Percentiles rank a stretch among this genome's conserved stretches.
Evolutionary conservation across 2,797 vertebrate genomes (phyloP).

Genomic region (Leuciscus waleckii): DNA sequence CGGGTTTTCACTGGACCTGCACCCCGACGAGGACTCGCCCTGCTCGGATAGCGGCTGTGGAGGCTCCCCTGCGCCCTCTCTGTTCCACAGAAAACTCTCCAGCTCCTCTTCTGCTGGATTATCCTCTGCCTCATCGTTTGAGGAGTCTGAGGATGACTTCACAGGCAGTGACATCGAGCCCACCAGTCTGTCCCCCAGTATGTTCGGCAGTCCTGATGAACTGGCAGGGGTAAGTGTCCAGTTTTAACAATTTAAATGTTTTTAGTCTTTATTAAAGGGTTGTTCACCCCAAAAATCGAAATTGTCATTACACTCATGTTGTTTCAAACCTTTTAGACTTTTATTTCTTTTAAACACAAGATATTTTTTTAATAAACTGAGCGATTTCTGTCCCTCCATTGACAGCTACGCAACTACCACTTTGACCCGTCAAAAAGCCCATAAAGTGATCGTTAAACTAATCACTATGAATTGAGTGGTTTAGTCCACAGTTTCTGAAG

Average conservation of each 20-base stretch:
- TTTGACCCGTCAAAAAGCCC: neutral
- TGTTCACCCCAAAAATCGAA: neutral
- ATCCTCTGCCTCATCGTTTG: constrained; percentile 90
- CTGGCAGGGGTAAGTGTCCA: constrained; percentile 79
- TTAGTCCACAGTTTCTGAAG: neutral
- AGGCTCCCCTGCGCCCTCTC: constrained; percentile 79
- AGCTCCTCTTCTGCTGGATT: constrained; percentile 84
- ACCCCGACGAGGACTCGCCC: constrained; percentile 78
- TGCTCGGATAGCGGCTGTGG: constrained; percentile 86
- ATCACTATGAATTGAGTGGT: too few species aligned
- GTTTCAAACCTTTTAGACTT: neutral
- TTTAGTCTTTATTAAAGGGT: neutral
- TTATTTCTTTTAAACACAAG: neutral
- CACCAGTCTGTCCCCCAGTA: constrained; percentile 70
- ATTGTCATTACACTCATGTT: neutral
- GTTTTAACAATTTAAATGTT: neutral
- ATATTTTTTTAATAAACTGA: too few species aligned
- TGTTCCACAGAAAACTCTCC: constrained; percentile 81
- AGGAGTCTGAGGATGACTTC: constrained; percentile 90
- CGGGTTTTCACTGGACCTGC: constrained; percentile 67
- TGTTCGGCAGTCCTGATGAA: constrained; percentile 78
- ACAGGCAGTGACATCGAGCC: constrained; percentile 81
- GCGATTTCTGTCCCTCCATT: neutral
- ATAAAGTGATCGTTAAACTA: neutral
- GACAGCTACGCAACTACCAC: neutral